Evolutionary conservation across 23 tunicate species (phyloP), one percentile per base, ranked within the genome.

Genomic region (Trididemnum nubilum): DNA sequence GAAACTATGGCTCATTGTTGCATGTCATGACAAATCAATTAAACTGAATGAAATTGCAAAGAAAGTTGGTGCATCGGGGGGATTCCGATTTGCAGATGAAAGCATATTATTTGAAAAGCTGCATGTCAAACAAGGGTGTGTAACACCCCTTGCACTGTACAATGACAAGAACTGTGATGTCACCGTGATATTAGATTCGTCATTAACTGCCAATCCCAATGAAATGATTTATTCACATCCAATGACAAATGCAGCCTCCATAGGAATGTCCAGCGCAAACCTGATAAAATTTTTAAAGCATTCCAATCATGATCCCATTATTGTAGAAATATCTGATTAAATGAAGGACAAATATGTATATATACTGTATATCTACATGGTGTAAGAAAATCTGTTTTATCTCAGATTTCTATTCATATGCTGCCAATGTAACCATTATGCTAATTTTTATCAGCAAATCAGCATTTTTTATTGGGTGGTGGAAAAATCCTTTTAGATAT

Each of bases 81-180:
- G 96, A 4, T 83, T 92, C 34, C 79, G 97, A 33, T 92, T 92
- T 79, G 97, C 97, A 35, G 92, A 87, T 72, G 97, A 92, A 76
- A 33, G 34, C 3, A 54, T 92, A 18, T 63, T 92, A 57, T 74
- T 61, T n/a, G 92, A 92, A 78, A 92, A 79, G 64, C 76, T 92
- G 0, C 51, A 82, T 2, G 97, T 92, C 24, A 51, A 34, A 23
- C 88, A 86, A 79, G 97, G 97, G 59, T 92, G 97, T 87, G 97
- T 92, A 0, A 92, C 92, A 2, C 97, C 97, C 9, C 40, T 92
- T 26, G 85, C 97, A 2, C 34, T 92, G 60, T 70, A 50, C 31
- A 71, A 72, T 78, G 92, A 92, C 57, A 77, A 29, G 51, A 50
- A 83, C 22, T 51, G 72, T 64, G 84, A 64, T 0, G 97, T 92